Conservation (phyloP, 2,113 vertebrate species). For the Dicerorhinus sumatrensis region DNA sequence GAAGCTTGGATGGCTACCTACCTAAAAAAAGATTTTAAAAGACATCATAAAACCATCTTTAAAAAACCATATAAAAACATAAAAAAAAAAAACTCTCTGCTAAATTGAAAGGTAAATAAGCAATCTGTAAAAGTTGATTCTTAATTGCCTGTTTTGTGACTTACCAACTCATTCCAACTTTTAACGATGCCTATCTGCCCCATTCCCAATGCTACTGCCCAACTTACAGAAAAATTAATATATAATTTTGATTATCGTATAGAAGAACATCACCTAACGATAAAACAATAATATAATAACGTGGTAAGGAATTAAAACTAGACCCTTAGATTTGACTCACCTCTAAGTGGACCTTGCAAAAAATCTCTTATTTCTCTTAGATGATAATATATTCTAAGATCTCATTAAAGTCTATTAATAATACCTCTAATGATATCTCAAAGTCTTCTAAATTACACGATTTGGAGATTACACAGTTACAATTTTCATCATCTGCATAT, state of each 20-base stretch:
- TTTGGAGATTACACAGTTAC: background rate
- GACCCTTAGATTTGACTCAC: background rate
- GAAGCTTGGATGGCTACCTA: constrained; percentile 82
- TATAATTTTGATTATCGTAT: background rate
- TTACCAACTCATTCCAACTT: background rate
- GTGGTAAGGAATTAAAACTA: background rate
- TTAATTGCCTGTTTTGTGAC: constrained; percentile 23
- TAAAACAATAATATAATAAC: background rate
- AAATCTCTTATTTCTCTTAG: background rate
- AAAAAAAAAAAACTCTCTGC: background rate
- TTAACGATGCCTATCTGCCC: background rate
- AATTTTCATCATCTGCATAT: background rate
- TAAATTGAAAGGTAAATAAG: constrained; percentile 32
- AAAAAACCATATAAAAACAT: no score
- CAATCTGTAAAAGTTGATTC: constrained; percentile 3
- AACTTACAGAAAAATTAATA: constrained; percentile 18
- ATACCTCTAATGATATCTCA: background rate
- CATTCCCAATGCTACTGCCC: background rate
- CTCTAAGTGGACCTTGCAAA: background rate
- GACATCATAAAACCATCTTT: constrained; percentile 42
- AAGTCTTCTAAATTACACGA: background rate
- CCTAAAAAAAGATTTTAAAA: constrained; percentile 75
- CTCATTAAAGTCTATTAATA: background rate
- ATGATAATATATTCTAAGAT: background rate
- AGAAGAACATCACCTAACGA: background rate